A percentile compares a stretch with the other conserved stretches of the same genome.
Evolutionary conservation across 1,140 invertebrate species (phyloP).

Genomic region (Aleiodes sp.): DNA sequence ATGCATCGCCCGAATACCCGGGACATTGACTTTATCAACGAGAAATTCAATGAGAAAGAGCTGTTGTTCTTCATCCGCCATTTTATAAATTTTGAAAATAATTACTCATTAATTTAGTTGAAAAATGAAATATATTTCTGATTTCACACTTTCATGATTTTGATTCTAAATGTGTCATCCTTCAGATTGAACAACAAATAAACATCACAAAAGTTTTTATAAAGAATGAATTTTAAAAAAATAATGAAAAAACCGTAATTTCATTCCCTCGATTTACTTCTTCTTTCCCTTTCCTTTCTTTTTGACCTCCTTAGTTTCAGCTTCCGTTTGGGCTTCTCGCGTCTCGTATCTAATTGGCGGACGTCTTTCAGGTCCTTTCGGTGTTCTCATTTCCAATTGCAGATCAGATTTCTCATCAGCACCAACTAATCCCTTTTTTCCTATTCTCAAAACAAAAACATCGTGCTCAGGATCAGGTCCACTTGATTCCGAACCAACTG

Average conservation of each 20-base stretch:
- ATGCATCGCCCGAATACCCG: conserved; percentile 49
- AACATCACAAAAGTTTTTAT: too few relatives aligned
- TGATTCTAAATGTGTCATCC: too few relatives aligned
- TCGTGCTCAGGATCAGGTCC: conserved; percentile 48
- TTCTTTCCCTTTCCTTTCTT: conserved; percentile 31
- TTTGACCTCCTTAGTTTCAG: conserved; percentile 24
- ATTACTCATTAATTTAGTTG: too few relatives aligned
- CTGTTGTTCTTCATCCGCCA: conserved; percentile 40
- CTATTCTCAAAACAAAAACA: conserved; percentile 60
- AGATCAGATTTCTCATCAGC: conserved; percentile 59
- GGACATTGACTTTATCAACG: conserved; percentile 54
- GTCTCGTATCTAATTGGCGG: conserved; percentile 59
- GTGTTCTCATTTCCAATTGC: conserved; percentile 61
- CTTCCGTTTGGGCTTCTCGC: conserved; percentile 58
- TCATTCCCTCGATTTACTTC: conserved; percentile 12
- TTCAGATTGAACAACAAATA: too few relatives aligned
- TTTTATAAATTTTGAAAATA: neutral
- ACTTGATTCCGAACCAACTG: conserved; percentile 42
- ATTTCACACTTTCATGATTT: too few relatives aligned
- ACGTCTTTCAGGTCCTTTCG: conserved; percentile 52
- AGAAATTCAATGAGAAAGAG: conserved; percentile 60
- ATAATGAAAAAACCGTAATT: too few relatives aligned
- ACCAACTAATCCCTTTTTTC: conserved; percentile 60
- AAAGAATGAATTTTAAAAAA: too few relatives aligned
- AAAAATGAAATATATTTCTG: too few relatives aligned